Evolutionary conservation across 2,797 vertebrate species (phyloP), one percentile per base, ranked within the genome.

Genomic region (Cyclopterus lumpus): DNA sequence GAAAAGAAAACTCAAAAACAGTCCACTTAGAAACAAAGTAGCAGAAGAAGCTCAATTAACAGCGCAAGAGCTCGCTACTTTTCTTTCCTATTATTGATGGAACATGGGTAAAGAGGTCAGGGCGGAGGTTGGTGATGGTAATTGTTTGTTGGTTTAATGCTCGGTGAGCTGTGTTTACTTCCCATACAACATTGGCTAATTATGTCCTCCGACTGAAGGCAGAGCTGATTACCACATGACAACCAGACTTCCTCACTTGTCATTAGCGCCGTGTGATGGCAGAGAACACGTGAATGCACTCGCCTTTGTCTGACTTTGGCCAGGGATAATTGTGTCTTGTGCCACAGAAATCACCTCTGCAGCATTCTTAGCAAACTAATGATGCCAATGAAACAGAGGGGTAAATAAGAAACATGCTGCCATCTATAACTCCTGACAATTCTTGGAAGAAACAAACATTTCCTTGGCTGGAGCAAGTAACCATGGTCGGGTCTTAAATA

Each of bases 241-340:
- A 92, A 73, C 68, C 66, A 80, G 74, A 80, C 73, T 76, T 80
- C 80, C 79, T 82, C 74, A 81, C 94, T 96, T 95, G 96, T 97
- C 96, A 97, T 95, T 95, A 95, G 93, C 90, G 82, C 95, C 91
- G 55, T 32, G 65, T 69, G 89, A 94, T 94, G 94, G 92, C 67
- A 88, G 93, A 94, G 94, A 94, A 95, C 95, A 95, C 95, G 96
- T 94, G 95, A 96, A 96, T 94, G 95, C 94, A 91, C 93, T 95
- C 91, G 95, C 94, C 93, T 96, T 96, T 96, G 96, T 96, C 95
- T 94, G 94, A 95, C 95, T 97, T 94, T 95, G 94, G 94, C 93
- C 93, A 86, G 51, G 92, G 93, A 95, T 97, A 97, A 97, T 96
- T 96, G 95, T 95, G 95, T 96, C 95, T 96, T 93, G 93, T 95